Percentiles rank a stretch among this genome's conserved stretches.
Evolutionary conservation across 1,140 invertebrate genomes (phyloP).

Genomic region (Lepidurus apus): DNA sequence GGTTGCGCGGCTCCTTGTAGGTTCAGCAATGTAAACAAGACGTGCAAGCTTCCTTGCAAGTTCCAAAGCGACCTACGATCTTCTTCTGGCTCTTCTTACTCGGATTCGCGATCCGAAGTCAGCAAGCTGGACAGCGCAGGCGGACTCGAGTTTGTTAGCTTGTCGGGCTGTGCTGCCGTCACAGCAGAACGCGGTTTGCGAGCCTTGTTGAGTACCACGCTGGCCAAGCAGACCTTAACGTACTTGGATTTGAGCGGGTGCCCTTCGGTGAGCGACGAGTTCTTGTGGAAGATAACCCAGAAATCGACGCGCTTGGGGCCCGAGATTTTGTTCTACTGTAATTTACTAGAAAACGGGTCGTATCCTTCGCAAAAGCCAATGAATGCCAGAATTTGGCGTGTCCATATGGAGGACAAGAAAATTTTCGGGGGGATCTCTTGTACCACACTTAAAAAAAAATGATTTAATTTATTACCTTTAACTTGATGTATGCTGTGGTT

Average conservation of each 20-base stretch:
- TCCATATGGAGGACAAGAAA: constrained; percentile 38
- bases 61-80: not conserved
- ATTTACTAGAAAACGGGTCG: constrained; percentile 49
- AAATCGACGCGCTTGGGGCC: constrained; percentile 43
- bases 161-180: constrained; percentile 47
- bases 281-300: constrained; percentile 42
- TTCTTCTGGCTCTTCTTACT: not conserved
- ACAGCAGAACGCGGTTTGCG: constrained; percentile 43
- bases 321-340: constrained; percentile 50
- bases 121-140: not conserved
- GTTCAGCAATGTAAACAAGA: not conserved
- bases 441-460: too few relatives aligned
- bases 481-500: too few relatives aligned
- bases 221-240: constrained; percentile 37
- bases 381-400: constrained; percentile 50
- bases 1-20: not conserved
- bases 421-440: too few relatives aligned
- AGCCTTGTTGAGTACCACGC: constrained; percentile 26
- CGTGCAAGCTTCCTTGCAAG: not conserved
- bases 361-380: constrained; percentile 46
- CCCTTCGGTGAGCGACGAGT: constrained; percentile 43
- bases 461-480: too few relatives aligned
- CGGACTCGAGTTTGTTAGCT: constrained; percentile 43
- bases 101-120: not conserved
- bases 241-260: constrained; percentile 50